phyloP scores from a whole-genome alignment of 1,140 invertebrate genomes.

The Lethrus apterus region DNA sequence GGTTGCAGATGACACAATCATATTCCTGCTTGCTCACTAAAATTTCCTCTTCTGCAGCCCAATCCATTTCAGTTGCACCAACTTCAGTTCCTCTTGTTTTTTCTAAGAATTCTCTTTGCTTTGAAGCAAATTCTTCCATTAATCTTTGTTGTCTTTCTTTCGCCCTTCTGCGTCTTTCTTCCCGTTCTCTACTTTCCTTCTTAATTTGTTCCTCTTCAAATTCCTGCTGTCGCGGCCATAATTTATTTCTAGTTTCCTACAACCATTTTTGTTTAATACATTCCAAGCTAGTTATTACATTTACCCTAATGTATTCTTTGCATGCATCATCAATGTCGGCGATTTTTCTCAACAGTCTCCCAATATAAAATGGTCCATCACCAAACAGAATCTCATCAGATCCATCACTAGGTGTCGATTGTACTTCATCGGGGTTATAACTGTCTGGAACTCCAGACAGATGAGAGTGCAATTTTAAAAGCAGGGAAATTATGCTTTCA shows the following conservation, averaged over 20 bases:
- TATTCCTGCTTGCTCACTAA: conserved; percentile 67
- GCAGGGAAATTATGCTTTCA: conserved; percentile 85
- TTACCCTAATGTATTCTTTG: conserved; percentile 32
- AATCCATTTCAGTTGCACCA: conserved; percentile 52
- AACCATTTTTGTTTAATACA: not conserved
- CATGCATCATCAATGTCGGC: conserved; percentile 62
- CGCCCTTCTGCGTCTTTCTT: conserved; percentile 73
- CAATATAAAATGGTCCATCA: conserved; percentile 82
- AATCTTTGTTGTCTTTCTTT: conserved; percentile 84
- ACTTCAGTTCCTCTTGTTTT: conserved; percentile 64
- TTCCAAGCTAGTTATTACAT: not conserved
- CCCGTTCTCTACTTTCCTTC: conserved; percentile 65
- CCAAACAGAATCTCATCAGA: conserved; percentile 49
- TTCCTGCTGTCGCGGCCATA: conserved; percentile 74
- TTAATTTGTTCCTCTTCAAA: conserved; percentile 66
- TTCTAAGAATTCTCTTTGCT: conserved; percentile 88
- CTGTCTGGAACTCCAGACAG: conserved; percentile 75
- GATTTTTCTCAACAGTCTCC: conserved; percentile 66
- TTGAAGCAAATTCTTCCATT: conserved; percentile 87
- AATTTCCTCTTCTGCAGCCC: conserved; percentile 53
- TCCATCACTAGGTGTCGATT: conserved; percentile 34
- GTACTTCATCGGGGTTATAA: conserved; percentile 52
- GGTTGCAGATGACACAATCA: conserved; percentile 94
- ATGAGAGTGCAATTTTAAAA: conserved; percentile 90
- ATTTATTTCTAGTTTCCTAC: conserved; percentile 54